Evolutionary conservation across 2,797 vertebrate genomes (phyloP).

Genomic region (Leucoraja ocellata): DNA sequence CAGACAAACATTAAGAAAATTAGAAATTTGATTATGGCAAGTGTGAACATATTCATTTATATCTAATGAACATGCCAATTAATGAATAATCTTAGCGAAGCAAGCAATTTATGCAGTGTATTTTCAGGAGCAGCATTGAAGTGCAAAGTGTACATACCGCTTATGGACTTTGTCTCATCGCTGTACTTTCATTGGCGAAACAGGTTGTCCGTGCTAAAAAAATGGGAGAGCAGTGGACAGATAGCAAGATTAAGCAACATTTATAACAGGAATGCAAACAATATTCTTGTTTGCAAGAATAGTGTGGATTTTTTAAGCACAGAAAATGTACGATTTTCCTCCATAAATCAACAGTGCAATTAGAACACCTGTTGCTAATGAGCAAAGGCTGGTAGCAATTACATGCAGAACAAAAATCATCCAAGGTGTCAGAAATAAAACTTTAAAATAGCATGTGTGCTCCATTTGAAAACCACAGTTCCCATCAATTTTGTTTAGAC

Average conservation of each 20-base stretch:
- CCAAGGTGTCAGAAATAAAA: neutral
- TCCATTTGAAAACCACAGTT: neutral
- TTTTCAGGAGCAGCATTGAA: neutral
- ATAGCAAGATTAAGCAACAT: slow-evolving; percentile 58
- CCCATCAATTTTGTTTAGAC: neutral
- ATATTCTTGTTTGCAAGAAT: slow-evolving; percentile 22
- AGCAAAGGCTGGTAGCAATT: neutral
- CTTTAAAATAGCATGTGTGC: neutral
- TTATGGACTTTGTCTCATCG: slow-evolving; percentile 60
- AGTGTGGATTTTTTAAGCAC: neutral
- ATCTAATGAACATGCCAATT: neutral
- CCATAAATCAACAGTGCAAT: neutral
- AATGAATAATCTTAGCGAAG: neutral
- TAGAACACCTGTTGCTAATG: neutral
- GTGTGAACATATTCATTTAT: neutral
- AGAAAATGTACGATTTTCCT: neutral
- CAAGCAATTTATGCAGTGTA: slow-evolving; percentile 24
- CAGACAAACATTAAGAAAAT: neutral
- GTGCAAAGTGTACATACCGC: slow-evolving; percentile 59
- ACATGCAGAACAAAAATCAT: neutral
- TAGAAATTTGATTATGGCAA: neutral
- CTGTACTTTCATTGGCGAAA: slow-evolving; percentile 59
- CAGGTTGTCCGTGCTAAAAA: slow-evolving; percentile 63
- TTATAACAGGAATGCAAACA: slow-evolving; percentile 43
- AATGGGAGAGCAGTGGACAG: slow-evolving; percentile 66